Evolutionary conservation across 2,113 vertebrate genomes (phyloP), one percentile per base, ranked within the genome.

Genomic region (Grantiella picta): DNA sequence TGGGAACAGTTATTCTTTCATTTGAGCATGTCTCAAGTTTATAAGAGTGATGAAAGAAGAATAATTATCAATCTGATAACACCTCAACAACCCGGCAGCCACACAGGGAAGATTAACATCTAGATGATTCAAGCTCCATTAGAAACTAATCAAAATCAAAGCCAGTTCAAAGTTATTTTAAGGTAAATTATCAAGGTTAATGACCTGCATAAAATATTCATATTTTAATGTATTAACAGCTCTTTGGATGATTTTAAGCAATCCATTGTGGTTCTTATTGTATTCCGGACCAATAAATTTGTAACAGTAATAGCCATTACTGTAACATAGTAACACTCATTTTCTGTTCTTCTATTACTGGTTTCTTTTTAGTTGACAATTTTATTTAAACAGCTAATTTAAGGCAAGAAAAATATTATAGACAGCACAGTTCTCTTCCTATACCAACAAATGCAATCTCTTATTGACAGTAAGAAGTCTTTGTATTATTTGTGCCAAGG

Each of bases 111-210:
- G 77, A 75, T 82, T 92, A 94, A 87, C 49, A 89, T 75, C 65
- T 40, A 89, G 65, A 57, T 76, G 33, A 82, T 79, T 93, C 84
- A 85, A 87, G 29, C 38, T 56, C 61, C 69, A 91, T 81, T 94
- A 94, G 52, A 94, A 94, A 92, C 47, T 84, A 91, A 92, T 72
- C 44, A 92, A 96, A 93, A 93, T 94, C 86, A 89, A 89, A 86
- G 53, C 22, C 31, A 53, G 87, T 92, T 78, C 83, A 81, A 81
- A 92, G 65, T 95, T 96, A 73, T 94, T 95, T 91, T 94, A 95
- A 92, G 64, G 69, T 91, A 94, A 89, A 91, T 86, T 81, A 94
- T 89, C 40, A 86, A 78, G 91, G 72, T 91, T 95, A 95, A 86
- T 82, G 47, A 90, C 77, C 72, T 89, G 28, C 56, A 92, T 91